Evolutionary conservation across 2,797 vertebrate species (phyloP).

Genomic region (Microhierax caerulescens): DNA sequence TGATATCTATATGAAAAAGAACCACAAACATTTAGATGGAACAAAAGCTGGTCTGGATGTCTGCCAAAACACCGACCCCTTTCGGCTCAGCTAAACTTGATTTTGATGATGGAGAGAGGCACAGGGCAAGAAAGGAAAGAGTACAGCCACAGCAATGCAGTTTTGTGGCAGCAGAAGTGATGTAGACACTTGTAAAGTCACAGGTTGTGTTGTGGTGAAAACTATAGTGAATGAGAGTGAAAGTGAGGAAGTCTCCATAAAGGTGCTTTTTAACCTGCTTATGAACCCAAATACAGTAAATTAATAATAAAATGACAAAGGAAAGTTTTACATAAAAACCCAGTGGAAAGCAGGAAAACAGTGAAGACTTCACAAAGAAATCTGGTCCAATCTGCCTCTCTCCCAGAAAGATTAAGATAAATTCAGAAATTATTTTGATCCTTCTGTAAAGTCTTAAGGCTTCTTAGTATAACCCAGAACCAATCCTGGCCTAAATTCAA

Average conservation of each 20-base stretch:
- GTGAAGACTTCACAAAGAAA: not conserved
- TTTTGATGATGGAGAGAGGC: not conserved
- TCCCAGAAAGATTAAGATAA: not conserved
- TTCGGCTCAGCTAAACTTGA: not conserved
- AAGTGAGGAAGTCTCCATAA: not conserved
- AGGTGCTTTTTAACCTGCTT: not conserved
- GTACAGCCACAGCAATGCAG: not conserved
- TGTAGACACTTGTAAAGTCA: not conserved
- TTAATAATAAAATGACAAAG: not conserved
- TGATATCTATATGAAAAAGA: not conserved
- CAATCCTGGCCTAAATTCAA: constrained; percentile 33
- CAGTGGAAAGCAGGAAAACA: not conserved
- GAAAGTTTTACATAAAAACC: not conserved
- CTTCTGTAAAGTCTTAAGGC: not conserved
- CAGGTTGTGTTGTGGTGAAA: not conserved
- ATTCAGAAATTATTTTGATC: constrained; percentile 2
- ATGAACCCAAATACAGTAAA: not conserved
- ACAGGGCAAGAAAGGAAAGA: not conserved
- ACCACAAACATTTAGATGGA: not conserved
- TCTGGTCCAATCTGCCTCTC: not conserved
- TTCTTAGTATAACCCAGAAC: not conserved
- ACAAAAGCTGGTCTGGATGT: not conserved
- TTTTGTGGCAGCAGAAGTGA: not conserved
- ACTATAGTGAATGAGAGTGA: not conserved
- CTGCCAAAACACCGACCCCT: not conserved